These are phyloP conservation scores for Sparus aurata DNA, from an alignment of 2,797 vertebrate species.

Conservation along the genomic window DNA sequence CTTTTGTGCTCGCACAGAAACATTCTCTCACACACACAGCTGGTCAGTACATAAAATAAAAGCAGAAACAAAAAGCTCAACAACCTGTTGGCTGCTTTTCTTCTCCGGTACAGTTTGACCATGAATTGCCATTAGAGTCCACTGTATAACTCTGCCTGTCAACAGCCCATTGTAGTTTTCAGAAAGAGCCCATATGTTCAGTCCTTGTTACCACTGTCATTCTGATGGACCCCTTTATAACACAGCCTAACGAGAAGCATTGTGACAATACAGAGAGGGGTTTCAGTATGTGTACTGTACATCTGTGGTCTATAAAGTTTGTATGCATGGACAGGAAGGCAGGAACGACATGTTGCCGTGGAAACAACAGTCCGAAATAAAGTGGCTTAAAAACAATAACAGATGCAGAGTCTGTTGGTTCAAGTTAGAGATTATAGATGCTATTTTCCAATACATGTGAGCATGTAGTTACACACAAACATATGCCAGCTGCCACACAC, in stretches of 20 bases:
- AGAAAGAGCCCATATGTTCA: conserved; percentile 50
- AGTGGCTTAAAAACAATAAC: conserved; percentile 49
- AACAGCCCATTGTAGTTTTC: conserved; percentile 46
- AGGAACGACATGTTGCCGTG: conserved; percentile 20
- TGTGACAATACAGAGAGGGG: conserved; percentile 13
- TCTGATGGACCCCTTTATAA: conserved; percentile 8
- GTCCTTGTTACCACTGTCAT: conserved; percentile 25
- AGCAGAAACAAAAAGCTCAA: conserved; percentile 33
- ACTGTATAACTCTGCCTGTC: conserved; percentile 28
- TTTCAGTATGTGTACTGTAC: conserved; percentile 21
- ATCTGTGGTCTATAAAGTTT: conserved; percentile 29
- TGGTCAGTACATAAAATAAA: conserved; percentile 17
- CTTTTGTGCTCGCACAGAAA: background rate
- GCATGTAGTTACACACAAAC: background rate
- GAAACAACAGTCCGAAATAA: conserved; percentile 29
- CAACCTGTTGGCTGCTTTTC: conserved; percentile 19
- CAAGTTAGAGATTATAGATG: conserved; percentile 27
- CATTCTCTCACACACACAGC: background rate
- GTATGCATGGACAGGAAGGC: conserved; percentile 18
- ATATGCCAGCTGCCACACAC: conserved; percentile 4
- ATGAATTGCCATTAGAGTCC: conserved; percentile 47
- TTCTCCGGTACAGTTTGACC: conserved; percentile 29
- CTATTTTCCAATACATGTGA: conserved; percentile 19
- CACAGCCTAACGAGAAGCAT: conserved; percentile 34
- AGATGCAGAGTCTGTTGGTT: conserved; percentile 45